Evolutionary conservation across 2,113 vertebrate genomes (phyloP).

Genomic region (Rhinichthys klamathensis): DNA sequence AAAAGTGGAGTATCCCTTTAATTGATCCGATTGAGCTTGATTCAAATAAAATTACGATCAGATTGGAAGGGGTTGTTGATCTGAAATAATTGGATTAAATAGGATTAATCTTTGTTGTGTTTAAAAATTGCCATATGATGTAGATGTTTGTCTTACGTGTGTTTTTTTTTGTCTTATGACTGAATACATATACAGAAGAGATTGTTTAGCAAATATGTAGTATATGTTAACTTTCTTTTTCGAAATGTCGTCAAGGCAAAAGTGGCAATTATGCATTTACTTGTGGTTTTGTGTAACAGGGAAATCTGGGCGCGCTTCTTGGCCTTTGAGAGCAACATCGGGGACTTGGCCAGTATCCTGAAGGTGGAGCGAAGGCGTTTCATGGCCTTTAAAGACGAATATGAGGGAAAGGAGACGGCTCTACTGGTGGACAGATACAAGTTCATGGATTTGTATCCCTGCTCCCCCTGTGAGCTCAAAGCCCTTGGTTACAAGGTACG

Average conservation of each 20-base stretch:
- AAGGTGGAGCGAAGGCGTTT: slow-evolving; percentile 97
- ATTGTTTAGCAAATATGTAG: too few species aligned
- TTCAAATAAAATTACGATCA: background rate
- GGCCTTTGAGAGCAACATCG: slow-evolving; percentile 98
- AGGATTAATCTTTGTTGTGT: background rate
- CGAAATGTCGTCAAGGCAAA: too few species aligned
- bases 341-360: slow-evolving; percentile 96
- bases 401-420: slow-evolving; percentile 97
- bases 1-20: too few species aligned
- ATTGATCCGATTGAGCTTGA: background rate
- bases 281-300: slow-evolving; percentile 67
- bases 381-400: slow-evolving; percentile 96
- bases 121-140: background rate
- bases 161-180: too few species aligned
- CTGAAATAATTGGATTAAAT: background rate
- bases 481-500: slow-evolving; percentile 97
- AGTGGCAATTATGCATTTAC: background rate
- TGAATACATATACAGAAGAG: too few species aligned
- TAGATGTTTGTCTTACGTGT: background rate
- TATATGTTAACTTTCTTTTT: too few species aligned
- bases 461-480: slow-evolving; percentile 94
- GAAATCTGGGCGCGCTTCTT: slow-evolving; percentile 98
- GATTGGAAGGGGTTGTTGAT: background rate
- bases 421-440: slow-evolving; percentile 96
- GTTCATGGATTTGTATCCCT: slow-evolving; percentile 99